Conservation (phyloP, 2,888 invertebrate genomes). For the Thecocarcelia acutangulata region DNA sequence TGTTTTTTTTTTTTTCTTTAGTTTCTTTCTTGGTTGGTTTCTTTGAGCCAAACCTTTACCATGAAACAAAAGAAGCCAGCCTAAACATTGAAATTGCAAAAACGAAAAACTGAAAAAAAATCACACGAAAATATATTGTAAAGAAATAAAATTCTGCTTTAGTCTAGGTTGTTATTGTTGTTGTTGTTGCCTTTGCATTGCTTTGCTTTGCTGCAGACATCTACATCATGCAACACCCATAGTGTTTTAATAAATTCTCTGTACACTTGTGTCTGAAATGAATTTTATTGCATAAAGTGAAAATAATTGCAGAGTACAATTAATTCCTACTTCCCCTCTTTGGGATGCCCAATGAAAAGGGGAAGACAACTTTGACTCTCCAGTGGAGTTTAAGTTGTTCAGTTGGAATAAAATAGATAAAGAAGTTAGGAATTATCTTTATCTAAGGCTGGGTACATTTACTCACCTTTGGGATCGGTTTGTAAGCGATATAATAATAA, state of each 20-base stretch:
- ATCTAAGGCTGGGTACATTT: too few relatives aligned
- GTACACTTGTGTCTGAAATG: slow-evolving; percentile 48
- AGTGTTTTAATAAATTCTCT: slow-evolving; percentile 46
- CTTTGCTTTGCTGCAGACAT: slow-evolving; percentile 29
- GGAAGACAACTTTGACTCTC: too few relatives aligned
- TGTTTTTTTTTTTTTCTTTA: slow-evolving; percentile 26
- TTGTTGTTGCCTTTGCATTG: too few relatives aligned
- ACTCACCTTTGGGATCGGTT: too few relatives aligned
- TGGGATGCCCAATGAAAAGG: too few relatives aligned
- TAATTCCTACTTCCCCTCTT: too few relatives aligned
- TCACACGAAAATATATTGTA: background rate
- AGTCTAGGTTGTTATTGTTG: slow-evolving; percentile 42
- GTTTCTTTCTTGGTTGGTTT: slow-evolving; percentile 43
- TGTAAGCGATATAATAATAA: too few relatives aligned
- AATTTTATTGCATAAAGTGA: slow-evolving; percentile 48
- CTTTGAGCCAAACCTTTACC: slow-evolving; percentile 61
- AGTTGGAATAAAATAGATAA: too few relatives aligned
- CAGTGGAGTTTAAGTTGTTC: too few relatives aligned
- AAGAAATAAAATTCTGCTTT: slow-evolving; percentile 41
- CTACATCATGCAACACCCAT: slow-evolving; percentile 50
- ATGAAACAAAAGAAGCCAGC: slow-evolving; percentile 58
- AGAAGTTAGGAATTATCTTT: too few relatives aligned
- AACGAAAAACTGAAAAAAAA: background rate
- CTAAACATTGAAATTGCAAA: slow-evolving; percentile 1
- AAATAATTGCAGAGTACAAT: too few relatives aligned